Conservation (phyloP, 1,140 invertebrate genomes). For the Kradibia gibbosae region DNA sequence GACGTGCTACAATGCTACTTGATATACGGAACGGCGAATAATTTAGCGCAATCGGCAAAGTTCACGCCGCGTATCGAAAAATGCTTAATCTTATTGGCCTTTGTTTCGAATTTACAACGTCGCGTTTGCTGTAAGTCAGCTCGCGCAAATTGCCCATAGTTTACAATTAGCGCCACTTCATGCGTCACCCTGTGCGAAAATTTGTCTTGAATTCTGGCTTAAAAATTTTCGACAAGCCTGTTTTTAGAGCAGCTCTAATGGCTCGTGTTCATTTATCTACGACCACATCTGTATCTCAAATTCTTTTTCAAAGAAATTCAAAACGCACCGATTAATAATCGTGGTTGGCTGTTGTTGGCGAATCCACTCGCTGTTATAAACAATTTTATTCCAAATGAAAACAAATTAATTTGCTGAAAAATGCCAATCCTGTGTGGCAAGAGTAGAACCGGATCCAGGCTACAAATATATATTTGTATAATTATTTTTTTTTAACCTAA, state of each 20-base stretch:
- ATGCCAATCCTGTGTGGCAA: not conserved
- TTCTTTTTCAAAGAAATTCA: not conserved
- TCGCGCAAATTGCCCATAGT: conserved; percentile 13
- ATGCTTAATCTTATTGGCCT: conserved; percentile 21
- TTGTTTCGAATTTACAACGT: conserved; percentile 31
- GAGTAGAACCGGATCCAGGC: not conserved
- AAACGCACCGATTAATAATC: not conserved
- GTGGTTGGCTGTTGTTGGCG: not conserved
- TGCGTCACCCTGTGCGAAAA: not conserved
- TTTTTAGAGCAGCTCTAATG: not conserved
- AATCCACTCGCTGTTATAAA: not conserved
- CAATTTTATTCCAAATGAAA: conserved; percentile 23
- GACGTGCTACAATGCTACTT: not conserved
- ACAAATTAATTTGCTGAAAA: conserved; percentile 13
- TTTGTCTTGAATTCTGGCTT: not conserved
- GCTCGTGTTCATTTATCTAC: not conserved
- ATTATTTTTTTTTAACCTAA: too few species aligned
- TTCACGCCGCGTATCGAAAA: not conserved
- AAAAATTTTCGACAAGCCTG: not conserved
- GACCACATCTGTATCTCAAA: not conserved
- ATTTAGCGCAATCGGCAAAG: not conserved
- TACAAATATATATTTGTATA: too few species aligned
- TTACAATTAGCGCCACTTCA: not conserved
- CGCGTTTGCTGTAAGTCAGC: not conserved
- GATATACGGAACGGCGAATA: conserved; percentile 7